Evolutionary conservation across 2,113 vertebrate species (phyloP).

Genomic region (Cygnus atratus): DNA sequence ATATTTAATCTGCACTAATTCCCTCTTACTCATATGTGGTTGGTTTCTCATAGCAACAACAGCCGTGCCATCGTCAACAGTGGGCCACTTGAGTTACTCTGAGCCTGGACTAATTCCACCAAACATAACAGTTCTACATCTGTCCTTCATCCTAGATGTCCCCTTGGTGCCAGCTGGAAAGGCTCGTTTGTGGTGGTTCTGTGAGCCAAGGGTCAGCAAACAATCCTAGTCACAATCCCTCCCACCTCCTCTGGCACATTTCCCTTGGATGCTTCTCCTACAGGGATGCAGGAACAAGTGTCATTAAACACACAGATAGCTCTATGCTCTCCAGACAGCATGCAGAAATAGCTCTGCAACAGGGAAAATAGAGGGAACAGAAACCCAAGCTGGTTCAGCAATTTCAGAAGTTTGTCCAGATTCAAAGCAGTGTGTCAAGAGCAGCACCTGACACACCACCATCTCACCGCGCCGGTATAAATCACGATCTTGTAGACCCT

Average conservation of each 20-base stretch:
- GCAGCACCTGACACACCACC: background rate
- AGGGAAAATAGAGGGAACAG: background rate
- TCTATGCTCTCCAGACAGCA: background rate
- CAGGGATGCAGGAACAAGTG: background rate
- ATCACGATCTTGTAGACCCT: background rate
- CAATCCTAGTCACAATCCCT: background rate
- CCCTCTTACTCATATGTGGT: background rate
- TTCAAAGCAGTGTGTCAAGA: background rate
- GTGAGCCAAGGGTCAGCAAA: background rate
- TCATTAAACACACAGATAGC: background rate
- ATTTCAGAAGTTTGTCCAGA: background rate
- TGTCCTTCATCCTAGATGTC: background rate
- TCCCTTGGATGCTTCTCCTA: background rate
- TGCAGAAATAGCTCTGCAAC: background rate
- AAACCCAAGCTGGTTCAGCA: background rate
- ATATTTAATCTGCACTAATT: background rate
- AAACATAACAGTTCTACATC: background rate
- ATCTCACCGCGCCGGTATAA: background rate
- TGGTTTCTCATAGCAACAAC: slow-evolving; percentile 42
- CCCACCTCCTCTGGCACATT: background rate
- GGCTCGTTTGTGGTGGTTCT: background rate
- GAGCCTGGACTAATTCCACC: background rate
- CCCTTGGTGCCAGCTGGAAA: background rate
- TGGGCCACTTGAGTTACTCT: background rate
- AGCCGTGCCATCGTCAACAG: background rate